phyloP scores from a whole-genome alignment of 2,797 vertebrate genomes.

The Gambelia wislizenii region DNA sequence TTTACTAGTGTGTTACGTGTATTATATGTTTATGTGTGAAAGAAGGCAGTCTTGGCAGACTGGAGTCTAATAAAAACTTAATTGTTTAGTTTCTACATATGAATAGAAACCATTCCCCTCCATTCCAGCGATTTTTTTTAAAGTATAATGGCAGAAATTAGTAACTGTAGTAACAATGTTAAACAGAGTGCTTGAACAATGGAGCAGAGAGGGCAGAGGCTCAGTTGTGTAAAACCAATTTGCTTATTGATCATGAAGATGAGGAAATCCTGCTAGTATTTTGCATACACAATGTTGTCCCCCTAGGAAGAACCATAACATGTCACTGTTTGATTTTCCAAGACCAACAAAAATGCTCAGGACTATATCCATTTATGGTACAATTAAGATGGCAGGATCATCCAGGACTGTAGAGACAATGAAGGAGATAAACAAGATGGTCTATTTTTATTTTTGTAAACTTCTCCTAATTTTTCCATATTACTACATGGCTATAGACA shows the following conservation, averaged over 20 bases:
- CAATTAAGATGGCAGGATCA: not conserved
- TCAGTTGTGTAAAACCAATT: not conserved
- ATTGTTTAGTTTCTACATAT: not conserved
- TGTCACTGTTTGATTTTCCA: not conserved
- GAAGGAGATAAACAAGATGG: slow-evolving; percentile 34
- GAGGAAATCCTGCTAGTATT: slow-evolving; percentile 9
- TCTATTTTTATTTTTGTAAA: slow-evolving; percentile 30
- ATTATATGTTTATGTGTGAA: not conserved
- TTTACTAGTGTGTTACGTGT: not conserved
- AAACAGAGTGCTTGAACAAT: not conserved
- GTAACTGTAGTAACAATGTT: not conserved
- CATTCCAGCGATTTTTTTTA: not conserved
- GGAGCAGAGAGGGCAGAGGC: not conserved
- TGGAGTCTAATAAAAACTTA: not conserved
- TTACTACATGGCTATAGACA: not conserved
- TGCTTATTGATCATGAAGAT: not conserved
- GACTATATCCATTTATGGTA: not conserved
- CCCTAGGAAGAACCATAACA: not conserved
- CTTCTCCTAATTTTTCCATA: not conserved
- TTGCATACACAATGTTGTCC: not conserved
- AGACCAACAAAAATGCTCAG: slow-evolving; percentile 19
- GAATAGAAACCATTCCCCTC: not conserved
- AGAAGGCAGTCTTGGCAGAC: not conserved
- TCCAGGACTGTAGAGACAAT: not conserved
- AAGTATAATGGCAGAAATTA: not conserved